These are phyloP conservation scores for Leontopithecus rosalia DNA, from an alignment of 2,797 vertebrate species.

Conservation along the genomic window DNA sequence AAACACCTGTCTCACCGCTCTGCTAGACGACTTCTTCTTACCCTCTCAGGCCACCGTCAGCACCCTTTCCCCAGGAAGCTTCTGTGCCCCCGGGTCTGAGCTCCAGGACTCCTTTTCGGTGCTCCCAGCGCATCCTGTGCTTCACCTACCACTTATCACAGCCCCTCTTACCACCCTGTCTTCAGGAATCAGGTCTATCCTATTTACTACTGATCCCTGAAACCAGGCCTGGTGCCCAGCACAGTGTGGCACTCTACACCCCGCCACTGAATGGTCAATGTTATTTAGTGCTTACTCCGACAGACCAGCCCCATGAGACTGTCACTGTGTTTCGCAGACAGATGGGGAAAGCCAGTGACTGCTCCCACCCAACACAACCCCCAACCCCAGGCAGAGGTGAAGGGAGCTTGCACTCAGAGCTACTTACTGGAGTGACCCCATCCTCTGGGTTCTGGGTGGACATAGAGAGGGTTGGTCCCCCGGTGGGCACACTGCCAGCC, in stretches of 20 bases:
- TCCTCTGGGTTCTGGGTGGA: not conserved
- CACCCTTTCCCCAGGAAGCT: not conserved
- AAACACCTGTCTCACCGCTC: not conserved
- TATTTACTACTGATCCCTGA: not conserved
- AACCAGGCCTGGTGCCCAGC: not conserved
- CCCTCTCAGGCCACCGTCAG: not conserved
- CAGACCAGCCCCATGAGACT: not conserved
- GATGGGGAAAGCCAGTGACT: not conserved
- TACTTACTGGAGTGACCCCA: conserved; percentile 30
- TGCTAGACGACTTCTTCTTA: not conserved
- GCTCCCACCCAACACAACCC: not conserved
- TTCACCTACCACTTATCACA: not conserved
- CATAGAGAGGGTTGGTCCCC: not conserved
- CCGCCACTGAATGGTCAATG: not conserved
- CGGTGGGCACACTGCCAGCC: not conserved
- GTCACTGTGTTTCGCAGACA: not conserved
- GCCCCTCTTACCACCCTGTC: not conserved
- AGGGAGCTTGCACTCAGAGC: not conserved
- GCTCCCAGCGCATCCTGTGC: not conserved
- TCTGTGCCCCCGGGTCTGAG: not conserved
- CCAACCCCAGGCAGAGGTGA: not conserved
- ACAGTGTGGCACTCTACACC: rapidly evolving
- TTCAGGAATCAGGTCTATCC: not conserved
- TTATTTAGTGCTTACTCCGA: not conserved
- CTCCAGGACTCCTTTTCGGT: not conserved